Base-by-base conservation (phyloP, 2,888 invertebrate species). In the Chirona hameri region DNA sequence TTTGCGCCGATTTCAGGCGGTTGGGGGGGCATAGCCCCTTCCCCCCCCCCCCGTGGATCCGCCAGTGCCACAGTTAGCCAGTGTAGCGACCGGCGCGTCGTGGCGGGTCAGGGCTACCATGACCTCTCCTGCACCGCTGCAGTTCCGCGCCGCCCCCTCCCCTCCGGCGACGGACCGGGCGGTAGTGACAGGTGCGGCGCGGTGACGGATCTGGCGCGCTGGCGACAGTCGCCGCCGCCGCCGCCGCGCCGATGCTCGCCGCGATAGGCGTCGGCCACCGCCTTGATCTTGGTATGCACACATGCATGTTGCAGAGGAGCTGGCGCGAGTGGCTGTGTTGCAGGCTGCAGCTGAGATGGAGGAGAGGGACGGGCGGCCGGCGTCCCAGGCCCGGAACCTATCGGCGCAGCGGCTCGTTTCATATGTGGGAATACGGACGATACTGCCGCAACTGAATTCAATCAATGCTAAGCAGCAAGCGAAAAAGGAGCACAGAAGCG, bases 241-340 rank as follows among this genome's bases (percentile, higher is more conserved):
- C 57, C 24, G 57, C 21, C 57, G 39, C 39, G 27, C 60, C 31
- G 72, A 72, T 72, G 10, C 72, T 27, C 14, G 69, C 60, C 72
- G 29, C 72, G 65, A 65, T 65, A 65, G n/a, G 65, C n/a, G n/a
- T 9, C 65, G 27, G 31, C 72, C 72, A 29, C 72, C 72, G 72
- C 72, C 31, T 21, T 72, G 72, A 72, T 72, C 72, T 72, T 31
- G 5, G 72, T 72, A 72, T 72, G 72, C 72, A 29, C 72, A 15
- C 72, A 72, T 72, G 31, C 72, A 72, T 72, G 72, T 27, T 27
- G 72, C 72, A 72, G 24, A n/a, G n/a, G 60, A 7, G n/a, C n/a
- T 24, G n/a, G 39, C 60, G n/a, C 39, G 39, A 39, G 39, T 7
- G 39, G 39, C 39, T 39, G 1, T 21, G 60, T 9, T 24, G n/a